These are phyloP conservation scores for Salvelinus alpinus DNA, from an alignment of 2,113 vertebrate genomes.

Conservation along the genomic window DNA sequence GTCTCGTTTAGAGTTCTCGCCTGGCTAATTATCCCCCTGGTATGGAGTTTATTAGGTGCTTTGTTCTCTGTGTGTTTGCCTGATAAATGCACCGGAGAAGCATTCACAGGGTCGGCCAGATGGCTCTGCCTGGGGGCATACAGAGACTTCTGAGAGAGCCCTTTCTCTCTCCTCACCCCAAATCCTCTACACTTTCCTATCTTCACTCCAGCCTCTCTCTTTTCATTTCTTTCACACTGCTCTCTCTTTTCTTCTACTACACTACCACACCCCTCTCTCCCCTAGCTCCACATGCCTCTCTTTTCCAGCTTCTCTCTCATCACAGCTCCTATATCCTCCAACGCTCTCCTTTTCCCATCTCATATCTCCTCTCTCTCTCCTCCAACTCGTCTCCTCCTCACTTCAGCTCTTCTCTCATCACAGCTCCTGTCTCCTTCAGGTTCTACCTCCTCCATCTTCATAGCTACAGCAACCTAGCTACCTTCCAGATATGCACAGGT, in stretches of 20 bases:
- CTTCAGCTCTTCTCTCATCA: background rate
- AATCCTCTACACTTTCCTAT: background rate
- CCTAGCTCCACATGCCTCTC: background rate
- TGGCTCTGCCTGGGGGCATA: slow-evolving; percentile 28
- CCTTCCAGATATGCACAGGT: background rate
- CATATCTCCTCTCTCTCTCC: background rate
- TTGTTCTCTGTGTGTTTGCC: slow-evolving; percentile 24
- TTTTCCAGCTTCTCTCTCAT: background rate
- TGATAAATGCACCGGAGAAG: slow-evolving; percentile 32
- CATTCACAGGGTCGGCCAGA: slow-evolving; percentile 28
- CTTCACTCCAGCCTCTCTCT: background rate
- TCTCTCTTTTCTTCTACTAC: background rate
- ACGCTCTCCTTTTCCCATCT: background rate
- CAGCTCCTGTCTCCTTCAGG: background rate
- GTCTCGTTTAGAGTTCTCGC: slow-evolving; percentile 30
- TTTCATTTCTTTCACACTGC: background rate
- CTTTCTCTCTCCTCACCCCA: background rate
- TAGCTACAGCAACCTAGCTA: background rate
- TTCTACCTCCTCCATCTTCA: background rate
- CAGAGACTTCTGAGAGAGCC: background rate
- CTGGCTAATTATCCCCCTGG: slow-evolving; percentile 37
- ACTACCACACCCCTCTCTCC: background rate
- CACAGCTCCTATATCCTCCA: background rate
- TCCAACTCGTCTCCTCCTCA: slow-evolving; percentile 1
- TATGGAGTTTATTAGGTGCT: slow-evolving; percentile 40